Evolutionary conservation across 35 echinoderm and acorn worm genomes (phyloP), one percentile per base, ranked within the genome.

Genomic region (Diadema setosum): DNA sequence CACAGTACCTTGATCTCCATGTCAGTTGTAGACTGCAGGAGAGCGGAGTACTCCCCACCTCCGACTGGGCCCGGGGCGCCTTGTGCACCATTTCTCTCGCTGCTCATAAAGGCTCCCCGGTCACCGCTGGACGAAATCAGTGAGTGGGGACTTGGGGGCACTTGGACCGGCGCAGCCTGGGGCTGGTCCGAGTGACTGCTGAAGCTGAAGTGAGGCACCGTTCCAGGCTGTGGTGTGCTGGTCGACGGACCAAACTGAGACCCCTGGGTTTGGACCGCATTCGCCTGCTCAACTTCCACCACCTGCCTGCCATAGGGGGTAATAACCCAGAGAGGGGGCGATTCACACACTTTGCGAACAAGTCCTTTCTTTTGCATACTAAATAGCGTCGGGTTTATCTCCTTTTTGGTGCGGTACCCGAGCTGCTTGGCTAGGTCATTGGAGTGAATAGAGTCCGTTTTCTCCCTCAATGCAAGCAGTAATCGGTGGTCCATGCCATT

Each of bases 251-350:
- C 24, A 83, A 56, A 56, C 31, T 85, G 52, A 24, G 17, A 7
- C 5, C 32, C 3, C 31, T 59, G 49, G 11, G 30, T 31, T 65
- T 12, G 33, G 5, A 3, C 26, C 30, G 45, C 36, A 23, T 61
- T 32, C 15, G 18, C 26, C 82, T 27, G 40, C 39, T 57, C 76
- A 46, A 40, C 24, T 25, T 39, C 57, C 5, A 81, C 60, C 5
- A 76, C 40, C 34, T 94, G 82, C 82, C 81, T 31, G 8, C 88
- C 85, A 8, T 84, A 63, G 0, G 65, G 88, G 4, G 84, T 87
- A 16, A 94, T 87, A 14, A 98, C 82, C 95, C 95, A 98, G 23
- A 90, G 43, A 24, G 95, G 95, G 42, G 95, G 95, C 11, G 85
- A 70, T 34, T 91, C 74, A 7, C 82, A 87, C 26, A 98, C 95